Percentiles rank a stretch among this genome's conserved stretches.
Conservation (phyloP, 2,797 vertebrate genomes). For the Rhinoraja longicauda region DNA sequence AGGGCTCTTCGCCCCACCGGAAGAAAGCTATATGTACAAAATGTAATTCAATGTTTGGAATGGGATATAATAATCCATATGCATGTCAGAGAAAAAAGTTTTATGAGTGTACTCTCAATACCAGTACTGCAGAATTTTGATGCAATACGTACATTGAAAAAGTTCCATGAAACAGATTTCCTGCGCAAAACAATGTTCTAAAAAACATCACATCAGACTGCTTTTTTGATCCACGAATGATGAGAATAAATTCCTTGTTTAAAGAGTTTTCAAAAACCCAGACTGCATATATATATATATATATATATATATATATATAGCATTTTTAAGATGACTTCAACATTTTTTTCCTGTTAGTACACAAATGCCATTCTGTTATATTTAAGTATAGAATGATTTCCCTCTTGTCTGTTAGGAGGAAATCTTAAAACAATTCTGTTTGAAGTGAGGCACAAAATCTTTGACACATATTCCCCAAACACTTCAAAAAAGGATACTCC, state of each 20-base stretch:
- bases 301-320: too few species aligned
- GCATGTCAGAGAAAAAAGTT: background rate
- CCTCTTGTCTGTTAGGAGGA: slow-evolving; percentile 15
- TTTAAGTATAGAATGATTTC: background rate
- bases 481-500: slow-evolving; percentile 5
- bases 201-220: too few species aligned
- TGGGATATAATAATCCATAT: background rate
- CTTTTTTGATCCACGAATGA: too few species aligned
- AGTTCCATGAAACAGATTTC: too few species aligned
- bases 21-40: background rate
- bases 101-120: too few species aligned
- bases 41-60: background rate
- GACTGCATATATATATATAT: background rate
- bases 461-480: slow-evolving; percentile 18
- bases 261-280: background rate
- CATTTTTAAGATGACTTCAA: slow-evolving; percentile 9
- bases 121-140: background rate
- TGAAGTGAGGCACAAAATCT: slow-evolving; percentile 2
- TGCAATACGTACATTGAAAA: background rate
- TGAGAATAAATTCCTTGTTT: background rate
- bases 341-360: background rate
- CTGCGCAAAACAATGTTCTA: too few species aligned
- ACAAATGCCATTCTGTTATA: slow-evolving; percentile 2
- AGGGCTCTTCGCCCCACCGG: background rate
- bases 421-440: slow-evolving; percentile 15